phyloP scores from a whole-genome alignment of 2,797 vertebrate genomes.

The Sebastes itinus region DNA sequence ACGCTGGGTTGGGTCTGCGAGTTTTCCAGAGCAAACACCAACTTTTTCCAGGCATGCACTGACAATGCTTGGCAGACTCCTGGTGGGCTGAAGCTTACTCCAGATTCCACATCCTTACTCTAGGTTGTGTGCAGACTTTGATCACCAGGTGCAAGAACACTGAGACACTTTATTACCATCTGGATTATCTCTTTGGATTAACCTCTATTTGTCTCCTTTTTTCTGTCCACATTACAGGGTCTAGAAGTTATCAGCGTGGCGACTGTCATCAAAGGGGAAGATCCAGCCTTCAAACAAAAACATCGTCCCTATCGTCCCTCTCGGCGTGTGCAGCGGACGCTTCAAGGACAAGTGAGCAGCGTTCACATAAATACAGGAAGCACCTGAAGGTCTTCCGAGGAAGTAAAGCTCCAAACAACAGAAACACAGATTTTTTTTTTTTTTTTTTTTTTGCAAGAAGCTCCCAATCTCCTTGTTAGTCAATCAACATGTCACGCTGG shows the following conservation, averaged over 20 bases:
- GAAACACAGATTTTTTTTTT: conserved; percentile 29
- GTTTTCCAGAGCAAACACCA: conserved; percentile 74
- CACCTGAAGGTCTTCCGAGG: conserved; percentile 67
- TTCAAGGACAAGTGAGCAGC: conserved; percentile 57
- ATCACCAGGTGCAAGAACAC: not conserved
- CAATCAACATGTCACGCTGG: conserved; percentile 91
- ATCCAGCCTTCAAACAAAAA: conserved; percentile 27
- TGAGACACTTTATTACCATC: not conserved
- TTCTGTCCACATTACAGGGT: conserved; percentile 49
- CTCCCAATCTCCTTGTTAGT: conserved; percentile 7
- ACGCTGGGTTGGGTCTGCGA: conserved; percentile 63
- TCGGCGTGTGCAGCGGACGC: conserved; percentile 18
- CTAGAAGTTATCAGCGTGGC: conserved; percentile 9
- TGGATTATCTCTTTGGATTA: conserved; percentile 6
- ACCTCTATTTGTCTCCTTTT: not conserved
- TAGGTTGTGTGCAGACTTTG: conserved; percentile 13
- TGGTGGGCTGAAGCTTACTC: conserved; percentile 45
- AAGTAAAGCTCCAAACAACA: conserved; percentile 49
- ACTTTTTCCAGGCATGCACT: conserved; percentile 78
- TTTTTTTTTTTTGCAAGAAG: conserved; percentile 17
- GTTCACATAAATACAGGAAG: conserved; percentile 77
- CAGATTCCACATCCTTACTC: conserved; percentile 53
- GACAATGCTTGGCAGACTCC: conserved; percentile 64
- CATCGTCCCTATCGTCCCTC: conserved; percentile 22
- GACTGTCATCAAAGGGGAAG: conserved; percentile 15